A percentile compares a stretch with the other conserved stretches of the same genome.
Evolutionary conservation across 1,140 invertebrate species (phyloP).

Genomic region (Temnothorax curvispinosus): DNA sequence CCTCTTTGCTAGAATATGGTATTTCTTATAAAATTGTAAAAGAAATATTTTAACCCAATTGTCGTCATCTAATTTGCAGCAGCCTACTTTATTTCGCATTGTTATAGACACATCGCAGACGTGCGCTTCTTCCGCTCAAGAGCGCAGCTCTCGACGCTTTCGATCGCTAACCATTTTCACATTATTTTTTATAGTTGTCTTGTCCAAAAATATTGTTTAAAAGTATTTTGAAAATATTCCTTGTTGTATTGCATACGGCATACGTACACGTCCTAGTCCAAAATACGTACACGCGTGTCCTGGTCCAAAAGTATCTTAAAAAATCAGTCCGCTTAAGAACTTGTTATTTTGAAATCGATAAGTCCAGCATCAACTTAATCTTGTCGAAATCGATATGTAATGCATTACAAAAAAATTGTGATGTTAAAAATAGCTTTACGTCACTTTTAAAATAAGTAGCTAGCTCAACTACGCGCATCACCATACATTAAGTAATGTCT

Average conservation of each 20-base stretch:
- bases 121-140: not conserved
- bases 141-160: not conserved
- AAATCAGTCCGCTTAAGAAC: not conserved
- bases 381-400: not conserved
- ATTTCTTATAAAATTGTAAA: conserved; percentile 41
- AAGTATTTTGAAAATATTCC: not conserved
- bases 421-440: not conserved
- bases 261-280: too few relatives aligned
- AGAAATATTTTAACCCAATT: conserved; percentile 43
- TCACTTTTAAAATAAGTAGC: not conserved
- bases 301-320: not conserved
- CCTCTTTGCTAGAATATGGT: not conserved
- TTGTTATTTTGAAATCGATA: not conserved
- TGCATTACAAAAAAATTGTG: not conserved
- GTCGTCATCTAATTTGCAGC: not conserved
- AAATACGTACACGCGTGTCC: not conserved
- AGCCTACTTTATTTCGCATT: conserved; percentile 5
- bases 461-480: not conserved
- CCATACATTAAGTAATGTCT: too few relatives aligned
- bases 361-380: not conserved
- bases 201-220: conserved; percentile 38
- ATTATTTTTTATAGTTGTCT: conserved; percentile 26
- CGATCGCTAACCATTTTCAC: not conserved
- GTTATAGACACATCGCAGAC: not conserved
- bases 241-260: not conserved